phyloP scores from a whole-genome alignment of 2,888 invertebrate genomes.

The Drosophila acutilabella region DNA sequence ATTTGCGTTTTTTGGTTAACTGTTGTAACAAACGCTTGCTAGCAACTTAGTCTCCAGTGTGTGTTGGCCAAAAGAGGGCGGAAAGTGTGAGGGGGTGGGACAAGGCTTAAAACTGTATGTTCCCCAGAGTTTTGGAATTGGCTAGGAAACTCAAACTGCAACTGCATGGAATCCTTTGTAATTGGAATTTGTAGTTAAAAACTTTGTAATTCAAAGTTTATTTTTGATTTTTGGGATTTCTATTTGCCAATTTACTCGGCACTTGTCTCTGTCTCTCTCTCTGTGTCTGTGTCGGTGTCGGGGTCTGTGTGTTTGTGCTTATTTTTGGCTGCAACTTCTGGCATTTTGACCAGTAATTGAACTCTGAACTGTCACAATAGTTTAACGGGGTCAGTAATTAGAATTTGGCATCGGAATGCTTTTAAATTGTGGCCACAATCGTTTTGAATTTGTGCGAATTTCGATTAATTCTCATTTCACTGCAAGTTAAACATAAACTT shows the following conservation, averaged over 20 bases:
- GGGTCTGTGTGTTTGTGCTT: conserved; percentile 19
- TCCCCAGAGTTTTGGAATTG: conserved; percentile 11
- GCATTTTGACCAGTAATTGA: conserved; percentile 68
- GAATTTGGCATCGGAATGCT: conserved; percentile 52
- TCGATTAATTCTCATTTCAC: conserved; percentile 8
- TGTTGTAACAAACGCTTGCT: conserved; percentile 35
- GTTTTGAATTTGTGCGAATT: conserved; percentile 19
- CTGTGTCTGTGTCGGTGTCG: conserved; percentile 6
- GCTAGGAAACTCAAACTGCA: conserved; percentile 22
- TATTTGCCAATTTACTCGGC: conserved; percentile 35
- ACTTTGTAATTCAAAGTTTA: conserved; percentile 72
- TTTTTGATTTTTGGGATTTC: conserved; percentile 60
- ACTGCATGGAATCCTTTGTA: conserved; percentile 53
- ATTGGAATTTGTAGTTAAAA: conserved; percentile 78
- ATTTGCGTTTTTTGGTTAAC: conserved; percentile 71
- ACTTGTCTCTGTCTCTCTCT: background rate
- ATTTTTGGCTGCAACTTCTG: conserved; percentile 47
- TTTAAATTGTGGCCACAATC: conserved; percentile 29
- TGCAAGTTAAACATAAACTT: no score
- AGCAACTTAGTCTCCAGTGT: conserved; percentile 35
- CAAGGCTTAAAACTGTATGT: conserved; percentile 21
- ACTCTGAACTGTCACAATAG: conserved; percentile 65
- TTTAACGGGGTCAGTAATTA: conserved; percentile 60
- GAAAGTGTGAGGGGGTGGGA: background rate
- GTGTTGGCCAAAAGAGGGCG: conserved; percentile 5